Conservation (phyloP, 2,888 invertebrate species). For the Drosophila testacea region DNA sequence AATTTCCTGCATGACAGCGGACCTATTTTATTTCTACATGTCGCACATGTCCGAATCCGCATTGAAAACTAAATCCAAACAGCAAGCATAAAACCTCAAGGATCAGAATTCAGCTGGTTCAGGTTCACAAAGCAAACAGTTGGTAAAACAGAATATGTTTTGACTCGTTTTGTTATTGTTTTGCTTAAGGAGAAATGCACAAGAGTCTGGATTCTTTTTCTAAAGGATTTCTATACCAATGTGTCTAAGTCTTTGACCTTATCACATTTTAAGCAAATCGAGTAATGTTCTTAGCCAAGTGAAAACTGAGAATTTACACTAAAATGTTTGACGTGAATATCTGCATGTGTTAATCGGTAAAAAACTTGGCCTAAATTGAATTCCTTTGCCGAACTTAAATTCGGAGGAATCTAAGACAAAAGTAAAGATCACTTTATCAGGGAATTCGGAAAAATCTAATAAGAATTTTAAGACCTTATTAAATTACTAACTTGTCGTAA, state of each 20-base stretch:
- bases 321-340: background rate
- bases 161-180: slow-evolving; percentile 54
- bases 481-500: background rate
- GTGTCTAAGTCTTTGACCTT: background rate
- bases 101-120: slow-evolving; percentile 21
- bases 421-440: too few species aligned
- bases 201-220: slow-evolving; percentile 9
- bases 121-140: slow-evolving; percentile 25
- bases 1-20: slow-evolving; percentile 70
- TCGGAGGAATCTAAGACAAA: too few species aligned
- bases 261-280: background rate
- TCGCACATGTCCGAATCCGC: background rate
- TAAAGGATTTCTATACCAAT: background rate
- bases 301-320: background rate
- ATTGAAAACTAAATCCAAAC: slow-evolving; percentile 3
- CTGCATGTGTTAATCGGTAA: background rate
- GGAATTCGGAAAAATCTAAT: too few species aligned
- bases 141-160: slow-evolving; percentile 44
- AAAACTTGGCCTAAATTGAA: too few species aligned
- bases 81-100: slow-evolving; percentile 2
- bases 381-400: too few species aligned
- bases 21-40: slow-evolving; percentile 25
- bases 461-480: too few species aligned
- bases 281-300: background rate
- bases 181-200: slow-evolving; percentile 23